Base-by-base conservation (phyloP, 2,888 invertebrate genomes). In the Metalampra italica region DNA sequence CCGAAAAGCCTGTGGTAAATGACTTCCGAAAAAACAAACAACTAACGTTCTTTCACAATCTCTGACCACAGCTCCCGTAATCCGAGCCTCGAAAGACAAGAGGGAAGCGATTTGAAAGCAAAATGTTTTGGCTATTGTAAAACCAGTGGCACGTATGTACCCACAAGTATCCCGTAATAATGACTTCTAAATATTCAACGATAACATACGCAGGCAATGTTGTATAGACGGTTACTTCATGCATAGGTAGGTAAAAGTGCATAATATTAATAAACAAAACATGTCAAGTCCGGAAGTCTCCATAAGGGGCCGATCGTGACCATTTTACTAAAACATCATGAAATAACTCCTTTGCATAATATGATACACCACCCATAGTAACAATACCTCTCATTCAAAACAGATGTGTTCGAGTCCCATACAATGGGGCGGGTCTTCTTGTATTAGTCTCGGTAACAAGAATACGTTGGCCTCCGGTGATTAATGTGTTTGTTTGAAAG, bases 321-420 rank as follows among this genome's bases (percentile, higher is more conserved):
- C 47, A 46, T 47, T 51, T 56, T 56, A 56, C 59, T 51, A 55
- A 56, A 64, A 51, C 51, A 45, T 48, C 44, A 49, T 53, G 57
- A 52, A 57, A 52, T 50, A 45, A 46, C 49, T 52, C 55, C 50
- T 57, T 62, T 60, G 55, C 55, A 58, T 61, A 61, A 55, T 50
- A 45, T n/a, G 8, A 40, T 12, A n/a, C 50, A 29, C 8, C 22
- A 12, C 36, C 59, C 54, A 55, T 9, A 34, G n/a, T 32, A 48
- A 50, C 47, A 9, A 40, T 57, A 53, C 50, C 54, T 43, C 42
- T 36, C 7, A 2, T 5, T 42, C 13, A 22, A 12, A 43, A 37
- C 14, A 11, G 12, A 1, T 15, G 9, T 11, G n/a, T 42, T 42
- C 36, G 3, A 12, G 14, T 14, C 3, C 13, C n/a, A 32, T 40